Evolutionary conservation across 2,113 vertebrate genomes (phyloP).

Genomic region (Xenus cinereus): DNA sequence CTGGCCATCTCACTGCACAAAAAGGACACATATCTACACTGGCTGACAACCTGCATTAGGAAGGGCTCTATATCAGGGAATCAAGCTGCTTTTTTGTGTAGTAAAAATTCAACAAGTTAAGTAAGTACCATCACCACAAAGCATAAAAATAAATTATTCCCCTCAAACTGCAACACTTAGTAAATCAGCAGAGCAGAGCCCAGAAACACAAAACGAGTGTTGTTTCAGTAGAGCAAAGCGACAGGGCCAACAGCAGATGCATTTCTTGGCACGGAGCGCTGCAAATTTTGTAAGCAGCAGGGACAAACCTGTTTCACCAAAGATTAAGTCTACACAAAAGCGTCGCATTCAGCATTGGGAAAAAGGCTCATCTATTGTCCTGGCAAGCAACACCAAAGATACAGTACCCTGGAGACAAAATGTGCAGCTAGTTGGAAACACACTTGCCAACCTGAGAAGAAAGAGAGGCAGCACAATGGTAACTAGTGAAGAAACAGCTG

Average conservation of each 20-base stretch:
- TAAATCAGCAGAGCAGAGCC: slow-evolving; percentile 42
- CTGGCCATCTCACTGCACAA: background rate
- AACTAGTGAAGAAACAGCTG: slow-evolving; percentile 68
- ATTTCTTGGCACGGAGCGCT: slow-evolving; percentile 52
- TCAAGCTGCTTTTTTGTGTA: background rate
- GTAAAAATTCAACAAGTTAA: slow-evolving; percentile 11
- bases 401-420: slow-evolving; percentile 61
- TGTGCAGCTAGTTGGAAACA: slow-evolving; percentile 42
- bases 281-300: slow-evolving; percentile 64
- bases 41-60: background rate
- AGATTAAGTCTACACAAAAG: slow-evolving; percentile 64
- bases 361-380: slow-evolving; percentile 62
- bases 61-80: background rate
- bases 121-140: background rate
- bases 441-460: slow-evolving; percentile 52
- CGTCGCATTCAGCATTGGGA: slow-evolving; percentile 19
- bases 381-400: slow-evolving; percentile 60
- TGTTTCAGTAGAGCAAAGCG: slow-evolving; percentile 63
- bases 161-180: slow-evolving; percentile 20
- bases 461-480: slow-evolving; percentile 59
- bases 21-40: accelerated
- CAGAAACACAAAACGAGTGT: slow-evolving; percentile 59
- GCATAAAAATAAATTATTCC: slow-evolving; percentile 7
- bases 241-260: slow-evolving; percentile 74
- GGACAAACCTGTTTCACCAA: slow-evolving; percentile 60